Base-by-base conservation (phyloP, 2,797 vertebrate genomes). In the Aotus griseimembra region DNA sequence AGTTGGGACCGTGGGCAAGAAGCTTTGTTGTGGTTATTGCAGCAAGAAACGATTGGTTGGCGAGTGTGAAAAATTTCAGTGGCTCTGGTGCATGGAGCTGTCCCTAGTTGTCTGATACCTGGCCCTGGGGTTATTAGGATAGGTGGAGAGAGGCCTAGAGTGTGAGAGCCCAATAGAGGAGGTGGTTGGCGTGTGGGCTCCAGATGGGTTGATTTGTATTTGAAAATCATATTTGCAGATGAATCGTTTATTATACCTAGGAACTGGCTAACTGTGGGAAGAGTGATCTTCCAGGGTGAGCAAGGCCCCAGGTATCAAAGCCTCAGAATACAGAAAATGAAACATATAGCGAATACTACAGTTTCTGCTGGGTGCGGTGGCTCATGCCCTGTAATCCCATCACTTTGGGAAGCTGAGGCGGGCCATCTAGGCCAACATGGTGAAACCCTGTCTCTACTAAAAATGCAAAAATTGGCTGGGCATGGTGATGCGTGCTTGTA, bases 321-420 rank as follows among this genome's bases (percentile, higher is more conserved):
- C 28, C 64, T 79, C 52, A 55, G 58, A 64, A 73, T 5, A 87
- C 6, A 58, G 39, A 81, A 88, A 75, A 67, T n/a, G 87, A 64
- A 80, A 64, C 17, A 72, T 5, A 7, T 2, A 61, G 61, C 48
- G 30, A n/a, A 61, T 12, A 72, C 3, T 33, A 58, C 76, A n/a
- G 36, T 2, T 50, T 52, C 11, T 44, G 48, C 52, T 1, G 2
- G 52, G 7, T 1, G 3, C 2, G 2, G 20, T 55, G 8, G 52
- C 52, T 55, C 52, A 55, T 2, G 7, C 52, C 19, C 52, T 55
- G 52, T 55, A 55, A 22, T 55, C 52, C 20, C 52, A 55, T 7
- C 52, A 55, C 52, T 55, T 55, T 22, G 52, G 52, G 52, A 55
- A 7, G 20, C 20, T 7, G 2, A 55, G 52, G 20, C 1, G 3